Percentiles rank a stretch among this genome's conserved stretches.
Evolutionary conservation across 2,888 invertebrate species (phyloP).

Genomic region (Desoria tigrina): DNA sequence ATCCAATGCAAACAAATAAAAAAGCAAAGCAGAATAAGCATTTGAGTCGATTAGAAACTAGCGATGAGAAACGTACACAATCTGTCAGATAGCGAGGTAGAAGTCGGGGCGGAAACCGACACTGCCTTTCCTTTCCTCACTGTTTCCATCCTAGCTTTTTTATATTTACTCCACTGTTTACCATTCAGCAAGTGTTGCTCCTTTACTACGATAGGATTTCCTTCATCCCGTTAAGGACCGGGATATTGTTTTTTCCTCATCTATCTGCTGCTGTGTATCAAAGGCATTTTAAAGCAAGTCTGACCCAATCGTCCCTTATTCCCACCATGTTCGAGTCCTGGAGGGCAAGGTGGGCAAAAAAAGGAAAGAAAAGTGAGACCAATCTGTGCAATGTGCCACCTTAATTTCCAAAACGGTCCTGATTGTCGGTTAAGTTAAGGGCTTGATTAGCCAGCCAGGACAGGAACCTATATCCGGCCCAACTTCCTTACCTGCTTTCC

Average conservation of each 20-base stretch:
- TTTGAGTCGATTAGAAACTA: too few relatives aligned
- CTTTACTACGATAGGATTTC: neutral
- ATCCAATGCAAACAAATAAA: too few relatives aligned
- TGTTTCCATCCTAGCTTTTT: neutral
- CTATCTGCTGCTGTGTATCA: too few relatives aligned
- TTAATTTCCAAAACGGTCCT: constrained; percentile 5
- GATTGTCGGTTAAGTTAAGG: constrained; percentile 14
- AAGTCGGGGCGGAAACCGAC: constrained; percentile 5
- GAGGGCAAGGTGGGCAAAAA: too few relatives aligned
- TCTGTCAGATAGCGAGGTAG: neutral
- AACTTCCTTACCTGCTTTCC: constrained; percentile 6
- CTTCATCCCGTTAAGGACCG: constrained; percentile 4
- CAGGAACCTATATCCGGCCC: constrained; percentile 4
- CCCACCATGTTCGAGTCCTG: too few relatives aligned
- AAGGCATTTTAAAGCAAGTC: too few relatives aligned
- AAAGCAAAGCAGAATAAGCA: too few relatives aligned
- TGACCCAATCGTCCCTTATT: too few relatives aligned
- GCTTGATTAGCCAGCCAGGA: neutral
- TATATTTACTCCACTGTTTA: constrained; percentile 8
- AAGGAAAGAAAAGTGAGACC: neutral
- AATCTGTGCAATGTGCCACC: constrained; percentile 15
- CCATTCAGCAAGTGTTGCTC: neutral
- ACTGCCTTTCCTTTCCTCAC: constrained; percentile 8
- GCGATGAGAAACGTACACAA: constrained; percentile 4
- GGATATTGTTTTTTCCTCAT: neutral